A percentile compares a stretch with the other conserved stretches of the same genome.
Conservation (phyloP, 35 echinoderm and acorn worm species). For the Diadema setosum region DNA sequence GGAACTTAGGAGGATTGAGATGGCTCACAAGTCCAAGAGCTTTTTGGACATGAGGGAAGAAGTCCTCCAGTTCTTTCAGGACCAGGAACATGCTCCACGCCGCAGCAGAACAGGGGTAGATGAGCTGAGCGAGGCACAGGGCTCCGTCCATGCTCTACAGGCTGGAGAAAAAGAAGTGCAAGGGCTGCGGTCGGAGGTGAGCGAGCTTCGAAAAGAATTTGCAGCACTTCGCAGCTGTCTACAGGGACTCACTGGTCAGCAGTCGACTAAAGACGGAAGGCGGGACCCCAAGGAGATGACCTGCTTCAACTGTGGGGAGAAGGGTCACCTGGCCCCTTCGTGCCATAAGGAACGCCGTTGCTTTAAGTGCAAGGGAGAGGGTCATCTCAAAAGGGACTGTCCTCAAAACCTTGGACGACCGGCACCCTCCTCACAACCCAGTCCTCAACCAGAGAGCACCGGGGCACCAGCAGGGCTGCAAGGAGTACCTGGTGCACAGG, state of each 20-base stretch:
- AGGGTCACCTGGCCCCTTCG: background rate
- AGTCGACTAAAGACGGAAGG: background rate
- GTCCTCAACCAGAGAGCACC: background rate
- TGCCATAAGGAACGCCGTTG: background rate
- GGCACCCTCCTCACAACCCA: background rate
- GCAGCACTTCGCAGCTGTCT: too few species aligned
- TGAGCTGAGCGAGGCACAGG: background rate
- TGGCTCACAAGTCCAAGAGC: too few species aligned
- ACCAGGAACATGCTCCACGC: background rate
- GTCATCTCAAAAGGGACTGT: constrained; percentile 17
- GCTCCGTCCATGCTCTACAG: background rate
- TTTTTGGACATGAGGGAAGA: constrained; percentile 52
- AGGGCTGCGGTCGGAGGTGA: background rate
- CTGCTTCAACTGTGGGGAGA: background rate
- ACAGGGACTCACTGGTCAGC: background rate
- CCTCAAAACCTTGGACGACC: background rate
- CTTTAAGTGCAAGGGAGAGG: background rate
- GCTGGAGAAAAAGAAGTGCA: background rate
- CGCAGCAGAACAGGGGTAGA: background rate
- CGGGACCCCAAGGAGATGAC: background rate
- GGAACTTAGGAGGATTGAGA: constrained; percentile 13
- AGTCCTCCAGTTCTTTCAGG: constrained; percentile 14
- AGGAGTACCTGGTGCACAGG: too few species aligned
- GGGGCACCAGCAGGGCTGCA: too few species aligned
- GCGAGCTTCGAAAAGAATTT: background rate